Percentiles rank a stretch among this genome's conserved stretches.
These are phyloP conservation scores for Rhagologus leucostigma DNA, from an alignment of 2,113 vertebrate species.

Conservation along the genomic window DNA sequence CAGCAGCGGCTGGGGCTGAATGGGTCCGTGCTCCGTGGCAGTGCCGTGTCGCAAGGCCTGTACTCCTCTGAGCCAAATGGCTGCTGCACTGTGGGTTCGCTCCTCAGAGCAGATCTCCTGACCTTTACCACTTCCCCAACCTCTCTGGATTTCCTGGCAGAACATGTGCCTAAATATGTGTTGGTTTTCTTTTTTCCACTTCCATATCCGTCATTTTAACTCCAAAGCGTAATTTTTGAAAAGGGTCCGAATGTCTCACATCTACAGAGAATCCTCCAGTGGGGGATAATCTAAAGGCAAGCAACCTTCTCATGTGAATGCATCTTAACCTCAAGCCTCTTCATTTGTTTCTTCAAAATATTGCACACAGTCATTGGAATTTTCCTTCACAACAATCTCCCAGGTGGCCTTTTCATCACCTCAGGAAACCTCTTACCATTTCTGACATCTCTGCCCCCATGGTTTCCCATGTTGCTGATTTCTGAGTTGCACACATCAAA, in stretches of 20 bases:
- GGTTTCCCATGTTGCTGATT: conserved; percentile 15
- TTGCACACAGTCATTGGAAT: not conserved
- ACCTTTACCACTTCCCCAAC: not conserved
- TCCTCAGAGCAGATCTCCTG: not conserved
- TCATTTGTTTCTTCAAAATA: conserved; percentile 12
- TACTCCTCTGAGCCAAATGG: not conserved
- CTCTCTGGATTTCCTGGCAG: not conserved
- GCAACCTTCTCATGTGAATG: not conserved
- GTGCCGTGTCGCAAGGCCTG: rapidly evolving
- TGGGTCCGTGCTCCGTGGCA: rapidly evolving
- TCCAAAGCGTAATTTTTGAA: not conserved
- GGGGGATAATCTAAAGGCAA: not conserved
- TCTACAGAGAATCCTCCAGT: not conserved
- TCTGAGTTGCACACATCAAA: conserved; percentile 12
- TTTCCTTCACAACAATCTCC: conserved; percentile 29
- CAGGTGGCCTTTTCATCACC: conserved; percentile 37
- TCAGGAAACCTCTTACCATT: conserved; percentile 35
- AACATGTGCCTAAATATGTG: not conserved
- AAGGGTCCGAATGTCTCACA: rapidly evolving
- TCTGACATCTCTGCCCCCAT: not conserved
- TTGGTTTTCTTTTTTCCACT: not conserved
- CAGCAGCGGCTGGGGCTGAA: not conserved
- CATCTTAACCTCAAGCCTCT: not conserved
- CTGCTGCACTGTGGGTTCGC: not conserved
- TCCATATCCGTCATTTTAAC: not conserved